Evolutionary conservation across 1,140 invertebrate species (phyloP).

Genomic region (Oscheius sp.): DNA sequence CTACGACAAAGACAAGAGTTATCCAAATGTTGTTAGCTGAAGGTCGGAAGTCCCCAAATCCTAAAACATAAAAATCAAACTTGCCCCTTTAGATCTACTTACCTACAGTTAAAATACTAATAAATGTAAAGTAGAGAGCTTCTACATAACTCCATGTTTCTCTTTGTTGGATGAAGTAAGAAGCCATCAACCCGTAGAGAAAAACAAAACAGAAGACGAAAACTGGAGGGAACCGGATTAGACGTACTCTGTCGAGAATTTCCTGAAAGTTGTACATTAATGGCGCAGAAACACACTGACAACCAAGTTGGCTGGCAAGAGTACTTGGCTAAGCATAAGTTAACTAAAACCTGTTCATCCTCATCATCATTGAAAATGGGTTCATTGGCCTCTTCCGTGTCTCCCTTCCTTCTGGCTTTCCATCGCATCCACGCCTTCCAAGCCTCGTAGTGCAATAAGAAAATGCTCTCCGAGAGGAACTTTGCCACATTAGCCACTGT

Average conservation of each 20-base stretch:
- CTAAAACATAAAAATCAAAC: too few species aligned
- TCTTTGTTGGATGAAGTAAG: constrained; percentile 49
- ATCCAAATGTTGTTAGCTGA: constrained; percentile 45
- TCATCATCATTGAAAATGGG: constrained; percentile 55
- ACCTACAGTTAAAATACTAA: constrained; percentile 59
- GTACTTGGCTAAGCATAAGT: background rate
- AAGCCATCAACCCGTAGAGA: constrained; percentile 56
- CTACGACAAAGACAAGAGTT: constrained; percentile 29
- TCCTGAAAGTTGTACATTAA: constrained; percentile 42
- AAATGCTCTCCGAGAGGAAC: constrained; percentile 51
- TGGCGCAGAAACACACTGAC: constrained; percentile 17
- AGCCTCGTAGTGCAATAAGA: constrained; percentile 49
- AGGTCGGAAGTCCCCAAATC: constrained; percentile 58
- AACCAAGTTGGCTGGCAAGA: background rate
- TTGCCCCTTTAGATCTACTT: constrained; percentile 3
- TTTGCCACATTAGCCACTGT: constrained; percentile 59
- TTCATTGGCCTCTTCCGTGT: constrained; percentile 38
- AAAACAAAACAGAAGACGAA: constrained; percentile 57
- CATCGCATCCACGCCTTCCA: constrained; percentile 53
- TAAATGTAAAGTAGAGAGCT: constrained; percentile 58
- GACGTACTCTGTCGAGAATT: constrained; percentile 51
- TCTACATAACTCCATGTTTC: constrained; percentile 57
- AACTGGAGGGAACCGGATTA: constrained; percentile 57
- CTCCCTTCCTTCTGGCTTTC: constrained; percentile 38
- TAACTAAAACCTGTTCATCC: constrained; percentile 55